Evolutionary conservation across 2,888 invertebrate species (phyloP).

Genomic region (Mylabris sibirica): DNA sequence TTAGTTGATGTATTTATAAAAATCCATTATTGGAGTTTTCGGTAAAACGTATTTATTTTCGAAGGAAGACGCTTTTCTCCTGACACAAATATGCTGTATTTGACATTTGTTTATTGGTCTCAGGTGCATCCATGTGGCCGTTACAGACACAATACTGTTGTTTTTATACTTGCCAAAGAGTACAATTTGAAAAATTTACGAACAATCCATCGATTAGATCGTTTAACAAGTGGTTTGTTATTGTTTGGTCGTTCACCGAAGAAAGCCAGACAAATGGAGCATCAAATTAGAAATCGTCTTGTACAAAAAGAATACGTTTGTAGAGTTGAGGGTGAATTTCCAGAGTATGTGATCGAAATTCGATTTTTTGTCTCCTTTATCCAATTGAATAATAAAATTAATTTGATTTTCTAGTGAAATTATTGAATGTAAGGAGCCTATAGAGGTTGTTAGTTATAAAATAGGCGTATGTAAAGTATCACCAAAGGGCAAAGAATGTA

Average conservation of each 20-base stretch:
- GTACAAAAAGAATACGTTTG: slow-evolving; percentile 96
- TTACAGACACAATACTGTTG: slow-evolving; percentile 96
- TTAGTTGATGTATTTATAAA: no score
- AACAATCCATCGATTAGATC: slow-evolving; percentile 94
- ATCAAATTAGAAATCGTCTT: slow-evolving; percentile 89
- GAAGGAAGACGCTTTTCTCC: neutral
- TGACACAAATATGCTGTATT: neutral
- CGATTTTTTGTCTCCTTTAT: no score
- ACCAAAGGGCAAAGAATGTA: slow-evolving; percentile 90
- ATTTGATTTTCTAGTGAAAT: slow-evolving; percentile 72
- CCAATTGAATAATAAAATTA: no score
- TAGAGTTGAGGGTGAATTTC: slow-evolving; percentile 92
- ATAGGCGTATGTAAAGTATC: slow-evolving; percentile 96
- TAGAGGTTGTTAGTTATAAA: slow-evolving; percentile 93
- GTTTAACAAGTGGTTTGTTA: slow-evolving; percentile 91
- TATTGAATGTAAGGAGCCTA: slow-evolving; percentile 87
- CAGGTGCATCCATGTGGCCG: slow-evolving; percentile 98
- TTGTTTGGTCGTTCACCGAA: slow-evolving; percentile 93
- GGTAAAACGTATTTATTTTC: no score
- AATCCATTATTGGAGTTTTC: no score
- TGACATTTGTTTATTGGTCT: neutral
- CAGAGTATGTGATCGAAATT: slow-evolving; percentile 78
- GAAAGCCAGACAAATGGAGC: slow-evolving; percentile 94
- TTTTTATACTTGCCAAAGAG: slow-evolving; percentile 95
- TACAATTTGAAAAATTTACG: slow-evolving; percentile 92